These are phyloP conservation scores for Encarsia formosa DNA, from an alignment of 2,888 invertebrate species.

Conservation along the genomic window DNA sequence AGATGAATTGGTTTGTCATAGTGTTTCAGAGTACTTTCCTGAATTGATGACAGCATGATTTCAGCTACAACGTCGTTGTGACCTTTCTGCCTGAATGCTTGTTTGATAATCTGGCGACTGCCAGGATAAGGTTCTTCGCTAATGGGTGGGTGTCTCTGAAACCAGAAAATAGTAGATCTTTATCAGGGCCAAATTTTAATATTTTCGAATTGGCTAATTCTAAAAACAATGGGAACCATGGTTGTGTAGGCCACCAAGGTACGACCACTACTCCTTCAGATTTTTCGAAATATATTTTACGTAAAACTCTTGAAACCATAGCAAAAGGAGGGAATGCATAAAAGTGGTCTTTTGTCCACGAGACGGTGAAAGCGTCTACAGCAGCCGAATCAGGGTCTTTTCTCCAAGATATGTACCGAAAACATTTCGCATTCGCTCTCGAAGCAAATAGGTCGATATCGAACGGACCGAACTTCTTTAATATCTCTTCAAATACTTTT, in stretches of 20 bases:
- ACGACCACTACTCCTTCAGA: no score
- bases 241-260: no score
- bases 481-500: neutral
- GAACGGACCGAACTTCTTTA: neutral
- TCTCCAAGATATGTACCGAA: no score
- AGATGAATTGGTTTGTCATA: no score
- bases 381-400: neutral
- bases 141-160: conserved; percentile 33
- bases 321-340: neutral
- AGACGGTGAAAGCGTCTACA: neutral
- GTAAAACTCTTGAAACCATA: conserved; percentile 18
- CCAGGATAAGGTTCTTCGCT: conserved; percentile 9
- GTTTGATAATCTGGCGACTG: no score
- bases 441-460: neutral
- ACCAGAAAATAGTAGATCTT: conserved; percentile 31
- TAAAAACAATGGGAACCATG: conserved; percentile 27
- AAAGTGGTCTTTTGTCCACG: conserved; percentile 5
- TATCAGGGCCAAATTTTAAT: conserved; percentile 19
- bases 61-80: neutral
- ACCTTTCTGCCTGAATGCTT: neutral
- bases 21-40: no score
- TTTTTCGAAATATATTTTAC: conserved; percentile 30
- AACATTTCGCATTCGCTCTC: no score
- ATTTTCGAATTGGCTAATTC: conserved; percentile 4
- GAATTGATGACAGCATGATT: no score